phyloP scores from a whole-genome alignment of 30 jellyfish, hydroid and myxozoan genomes.

The Mastigias papua region DNA sequence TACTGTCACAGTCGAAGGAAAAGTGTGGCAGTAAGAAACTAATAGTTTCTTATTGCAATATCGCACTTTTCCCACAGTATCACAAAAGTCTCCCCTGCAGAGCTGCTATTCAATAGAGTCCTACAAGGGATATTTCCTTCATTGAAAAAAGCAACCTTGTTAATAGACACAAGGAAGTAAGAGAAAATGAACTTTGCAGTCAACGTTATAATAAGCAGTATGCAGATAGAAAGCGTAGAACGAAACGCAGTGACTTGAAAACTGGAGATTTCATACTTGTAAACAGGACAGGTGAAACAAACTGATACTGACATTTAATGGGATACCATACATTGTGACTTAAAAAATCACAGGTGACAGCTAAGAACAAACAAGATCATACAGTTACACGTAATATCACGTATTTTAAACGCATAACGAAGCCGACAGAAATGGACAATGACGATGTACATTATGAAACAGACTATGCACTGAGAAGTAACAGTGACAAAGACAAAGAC shows the following conservation, averaged over 20 bases:
- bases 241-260: constrained; percentile 32
- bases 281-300: constrained; percentile 32
- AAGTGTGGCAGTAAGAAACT: no score
- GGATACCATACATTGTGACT: constrained; percentile 44
- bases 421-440: constrained; percentile 16
- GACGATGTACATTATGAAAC: constrained; percentile 3
- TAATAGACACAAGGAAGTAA: constrained; percentile 16
- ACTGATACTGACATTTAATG: constrained; percentile 47
- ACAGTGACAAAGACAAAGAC: neutral
- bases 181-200: constrained; percentile 50
- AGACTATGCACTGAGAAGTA: neutral
- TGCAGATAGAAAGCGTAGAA: constrained; percentile 32
- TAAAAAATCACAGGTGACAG: constrained; percentile 14
- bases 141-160: constrained; percentile 18
- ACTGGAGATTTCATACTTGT: constrained; percentile 51
- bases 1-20: no score
- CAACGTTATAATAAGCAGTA: constrained; percentile 4
- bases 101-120: no score
- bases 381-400: constrained; percentile 28
- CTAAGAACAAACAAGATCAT: constrained; percentile 24
- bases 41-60: no score
- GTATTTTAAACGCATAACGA: constrained; percentile 30
- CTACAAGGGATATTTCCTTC: constrained; percentile 36
- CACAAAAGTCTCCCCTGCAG: no score
- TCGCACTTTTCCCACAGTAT: no score